Base-by-base conservation (phyloP, 2,888 invertebrate species). In the Sesia apiformis region DNA sequence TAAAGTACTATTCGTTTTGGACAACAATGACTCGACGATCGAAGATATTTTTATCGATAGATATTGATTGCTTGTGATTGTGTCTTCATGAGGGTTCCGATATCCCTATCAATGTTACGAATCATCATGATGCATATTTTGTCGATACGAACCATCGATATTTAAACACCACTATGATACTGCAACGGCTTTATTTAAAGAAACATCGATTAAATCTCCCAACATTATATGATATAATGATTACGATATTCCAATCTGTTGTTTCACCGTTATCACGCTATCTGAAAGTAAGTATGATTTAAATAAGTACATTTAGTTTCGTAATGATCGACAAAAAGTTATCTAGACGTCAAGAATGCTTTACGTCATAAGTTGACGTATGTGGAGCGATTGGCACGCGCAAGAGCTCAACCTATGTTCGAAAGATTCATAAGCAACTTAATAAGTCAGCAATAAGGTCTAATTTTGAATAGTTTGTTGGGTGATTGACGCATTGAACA, bases 321-420 rank as follows among this genome's bases (percentile, higher is more conserved):
- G 50, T 38, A 50, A 50, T 38, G 50, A 23, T 50, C 38, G 50
- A 5, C 50, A 50, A 50, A 50, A 50, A 49, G 38, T 3, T 4
- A 39, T 50, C 50, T 50, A 50, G 38, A 50, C 38, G 6, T 50
- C n/a, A 51, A 53, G 55, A 56, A 38, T 42, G 39, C 41, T 50
- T 63, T 58, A 63, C 61, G 58, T 66, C 65, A 60, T 52, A 50
- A 53, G 49, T 54, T 50, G 43, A 43, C 53, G 6, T 49, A 39
- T 39, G 50, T 41, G 60, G 61, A 64, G 59, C 62, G 66, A 67
- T 64, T 63, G 67, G 50, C 40, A 43, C 5, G 41, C 23, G 23
- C 23, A 23, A 23, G 23, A 23, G 23, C 23, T 23, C 1, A 23
- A 23, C 23, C 23, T 23, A 23, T 23, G 23, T 2, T 23, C 23